Evolutionary conservation across 2,113 vertebrate genomes (phyloP).

Genomic region (Eptatretus burgeri): DNA sequence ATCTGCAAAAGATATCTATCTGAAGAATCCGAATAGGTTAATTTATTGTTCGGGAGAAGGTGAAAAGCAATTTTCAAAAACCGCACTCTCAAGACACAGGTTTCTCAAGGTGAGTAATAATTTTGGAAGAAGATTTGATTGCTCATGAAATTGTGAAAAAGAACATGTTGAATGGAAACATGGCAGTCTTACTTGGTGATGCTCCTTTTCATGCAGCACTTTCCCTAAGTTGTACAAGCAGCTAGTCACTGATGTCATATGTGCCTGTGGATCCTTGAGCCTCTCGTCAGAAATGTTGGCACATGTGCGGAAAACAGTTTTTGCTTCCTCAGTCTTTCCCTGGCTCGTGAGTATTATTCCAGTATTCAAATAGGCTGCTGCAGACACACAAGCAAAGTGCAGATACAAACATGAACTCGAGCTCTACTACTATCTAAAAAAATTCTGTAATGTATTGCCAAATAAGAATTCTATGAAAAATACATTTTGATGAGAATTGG

Average conservation of each 20-base stretch:
- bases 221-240: slow-evolving; percentile 95
- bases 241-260: slow-evolving; percentile 90
- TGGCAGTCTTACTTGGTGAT: slow-evolving; percentile 36
- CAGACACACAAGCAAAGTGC: neutral
- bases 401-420: neutral
- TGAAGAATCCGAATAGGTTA: too few relatives aligned
- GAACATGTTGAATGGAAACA: too few relatives aligned
- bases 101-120: too few relatives aligned
- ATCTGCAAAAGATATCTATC: too few relatives aligned
- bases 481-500: too few relatives aligned
- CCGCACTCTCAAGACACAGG: too few relatives aligned
- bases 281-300: slow-evolving; percentile 94
- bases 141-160: too few relatives aligned
- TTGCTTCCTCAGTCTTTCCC: slow-evolving; percentile 59
- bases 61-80: too few relatives aligned
- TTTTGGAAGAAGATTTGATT: too few relatives aligned
- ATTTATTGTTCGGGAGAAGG: too few relatives aligned
- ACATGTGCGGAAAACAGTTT: slow-evolving; percentile 62
- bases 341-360: slow-evolving; percentile 94
- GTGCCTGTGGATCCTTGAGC: slow-evolving; percentile 84
- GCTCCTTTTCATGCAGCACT: slow-evolving; percentile 77
- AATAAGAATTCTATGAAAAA: too few relatives aligned
- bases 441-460: too few relatives aligned
- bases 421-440: neutral
- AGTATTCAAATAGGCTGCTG: slow-evolving; percentile 96